phyloP scores from a whole-genome alignment of 2,797 vertebrate genomes.

The Halcyon leucocephala region DNA sequence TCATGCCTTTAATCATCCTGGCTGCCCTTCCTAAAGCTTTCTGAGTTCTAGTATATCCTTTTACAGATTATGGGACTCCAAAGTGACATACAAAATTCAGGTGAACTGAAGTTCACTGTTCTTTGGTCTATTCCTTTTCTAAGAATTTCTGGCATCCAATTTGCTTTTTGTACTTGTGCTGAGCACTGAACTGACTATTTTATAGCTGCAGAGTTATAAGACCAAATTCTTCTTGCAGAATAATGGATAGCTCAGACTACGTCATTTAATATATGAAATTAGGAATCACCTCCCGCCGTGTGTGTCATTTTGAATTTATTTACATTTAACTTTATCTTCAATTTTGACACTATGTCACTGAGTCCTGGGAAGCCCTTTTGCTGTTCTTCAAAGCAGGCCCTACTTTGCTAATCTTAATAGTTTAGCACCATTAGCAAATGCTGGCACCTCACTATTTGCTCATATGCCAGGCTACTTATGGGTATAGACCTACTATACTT shows the following conservation, averaged over 20 bases:
- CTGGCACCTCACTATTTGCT: not conserved
- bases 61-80: not conserved
- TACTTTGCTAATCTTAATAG: not conserved
- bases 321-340: not conserved
- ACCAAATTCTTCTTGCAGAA: not conserved
- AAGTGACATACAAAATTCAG: not conserved
- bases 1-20: constrained; percentile 11
- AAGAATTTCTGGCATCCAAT: not conserved
- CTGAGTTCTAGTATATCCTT: not conserved
- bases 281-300: not conserved
- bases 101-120: not conserved
- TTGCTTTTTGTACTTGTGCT: not conserved
- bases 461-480: not conserved
- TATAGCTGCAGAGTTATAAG: not conserved
- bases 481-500: not conserved
- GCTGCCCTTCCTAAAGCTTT: not conserved
- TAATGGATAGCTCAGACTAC: not conserved
- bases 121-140: not conserved
- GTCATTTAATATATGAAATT: not conserved
- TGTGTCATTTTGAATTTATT: not conserved
- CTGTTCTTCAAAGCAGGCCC: not conserved
- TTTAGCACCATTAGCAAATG: not conserved
- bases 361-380: not conserved
- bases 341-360: not conserved
- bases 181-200: not conserved